Evolutionary conservation across 2,888 invertebrate genomes (phyloP).

Genomic region (Rotaria macrura): DNA sequence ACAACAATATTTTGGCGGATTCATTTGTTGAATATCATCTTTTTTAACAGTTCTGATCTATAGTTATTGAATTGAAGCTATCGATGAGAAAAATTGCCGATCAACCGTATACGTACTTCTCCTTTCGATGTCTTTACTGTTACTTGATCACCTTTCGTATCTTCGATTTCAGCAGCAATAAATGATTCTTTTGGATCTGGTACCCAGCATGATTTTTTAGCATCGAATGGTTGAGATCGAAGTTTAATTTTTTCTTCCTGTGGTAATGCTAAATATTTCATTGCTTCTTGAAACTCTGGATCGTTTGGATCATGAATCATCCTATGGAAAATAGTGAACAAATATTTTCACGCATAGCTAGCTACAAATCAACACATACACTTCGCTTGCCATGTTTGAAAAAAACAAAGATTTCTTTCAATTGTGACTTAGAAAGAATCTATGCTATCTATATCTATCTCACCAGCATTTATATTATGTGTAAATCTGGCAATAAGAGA

Average conservation of each 20-base stretch:
- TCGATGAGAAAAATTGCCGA: not conserved
- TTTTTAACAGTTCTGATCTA: slow-evolving; percentile 62
- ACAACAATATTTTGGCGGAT: slow-evolving; percentile 49
- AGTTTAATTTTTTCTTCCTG: slow-evolving; percentile 24
- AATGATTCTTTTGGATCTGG: slow-evolving; percentile 95
- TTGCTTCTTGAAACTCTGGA: slow-evolving; percentile 32
- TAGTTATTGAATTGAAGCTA: not conserved
- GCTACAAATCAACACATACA: not conserved
- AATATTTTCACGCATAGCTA: not conserved
- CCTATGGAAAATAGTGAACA: not conserved
- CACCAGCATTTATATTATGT: not conserved
- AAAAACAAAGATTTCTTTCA: not conserved
- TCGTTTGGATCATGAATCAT: slow-evolving; percentile 30
- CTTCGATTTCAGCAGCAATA: slow-evolving; percentile 89
- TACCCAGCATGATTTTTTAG: slow-evolving; percentile 98
- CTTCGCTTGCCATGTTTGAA: not conserved
- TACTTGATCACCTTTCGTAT: slow-evolving; percentile 87
- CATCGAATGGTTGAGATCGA: slow-evolving; percentile 68
- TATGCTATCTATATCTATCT: not conserved
- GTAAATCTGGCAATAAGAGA: not conserved
- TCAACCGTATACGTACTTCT: slow-evolving; percentile 41
- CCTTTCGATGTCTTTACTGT: slow-evolving; percentile 59
- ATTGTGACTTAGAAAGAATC: not conserved
- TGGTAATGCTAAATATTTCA: slow-evolving; percentile 27
- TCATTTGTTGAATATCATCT: slow-evolving; percentile 47